Conservation (phyloP, 2,888 invertebrate genomes). For the Cybosia mesomella region DNA sequence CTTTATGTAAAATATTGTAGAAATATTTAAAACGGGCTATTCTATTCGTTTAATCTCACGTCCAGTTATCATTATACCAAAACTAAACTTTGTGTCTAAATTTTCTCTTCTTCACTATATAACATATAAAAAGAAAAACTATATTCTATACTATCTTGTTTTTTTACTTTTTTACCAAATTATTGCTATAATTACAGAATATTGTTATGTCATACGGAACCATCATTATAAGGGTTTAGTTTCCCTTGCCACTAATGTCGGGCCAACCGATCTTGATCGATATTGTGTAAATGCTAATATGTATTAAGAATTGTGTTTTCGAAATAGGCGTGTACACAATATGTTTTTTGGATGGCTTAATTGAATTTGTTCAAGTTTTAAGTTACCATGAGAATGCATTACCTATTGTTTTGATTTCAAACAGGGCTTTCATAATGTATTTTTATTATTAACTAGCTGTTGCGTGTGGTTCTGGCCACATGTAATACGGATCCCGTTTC, state of each 20-base stretch:
- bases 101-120: too few relatives aligned
- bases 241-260: neutral
- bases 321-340: neutral
- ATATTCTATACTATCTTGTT: too few relatives aligned
- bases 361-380: conserved; percentile 1
- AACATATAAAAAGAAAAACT: too few relatives aligned
- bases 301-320: conserved; percentile 16
- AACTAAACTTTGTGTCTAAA: too few relatives aligned
- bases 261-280: conserved; percentile 8
- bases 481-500: neutral
- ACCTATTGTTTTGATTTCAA: neutral
- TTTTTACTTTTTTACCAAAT: neutral
- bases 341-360: conserved; percentile 1
- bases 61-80: too few relatives aligned
- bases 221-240: neutral
- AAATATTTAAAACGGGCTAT: too few relatives aligned
- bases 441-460: neutral
- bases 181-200: neutral
- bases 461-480: neutral
- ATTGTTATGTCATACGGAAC: conserved; percentile 5
- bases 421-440: neutral
- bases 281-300: conserved; percentile 20
- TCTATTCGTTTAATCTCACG: too few relatives aligned
- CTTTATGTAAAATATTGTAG: too few relatives aligned
- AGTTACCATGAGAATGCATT: neutral